These are phyloP conservation scores for Latheticus oryzae DNA, from an alignment of 2,888 invertebrate genomes.

Conservation along the genomic window DNA sequence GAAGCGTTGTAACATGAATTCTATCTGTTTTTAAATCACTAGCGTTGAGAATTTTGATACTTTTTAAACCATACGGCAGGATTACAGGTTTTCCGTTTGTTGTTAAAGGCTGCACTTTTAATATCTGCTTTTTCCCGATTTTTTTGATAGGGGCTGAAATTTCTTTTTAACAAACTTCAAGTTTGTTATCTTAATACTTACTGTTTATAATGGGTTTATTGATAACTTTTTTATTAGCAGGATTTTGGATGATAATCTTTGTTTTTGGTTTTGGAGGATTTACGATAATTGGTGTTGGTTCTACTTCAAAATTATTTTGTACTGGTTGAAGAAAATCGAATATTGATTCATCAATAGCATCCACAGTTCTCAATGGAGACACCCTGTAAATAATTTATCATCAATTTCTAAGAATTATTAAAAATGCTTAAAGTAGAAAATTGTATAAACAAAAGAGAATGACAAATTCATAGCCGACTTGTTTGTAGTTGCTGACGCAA, in stretches of 20 bases:
- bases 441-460: no score
- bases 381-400: constrained; percentile 37
- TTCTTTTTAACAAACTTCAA: background rate
- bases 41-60: constrained; percentile 79
- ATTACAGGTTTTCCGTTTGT: constrained; percentile 72
- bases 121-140: constrained; percentile 56
- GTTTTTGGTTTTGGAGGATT: constrained; percentile 52
- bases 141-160: constrained; percentile 53
- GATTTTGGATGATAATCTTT: constrained; percentile 60
- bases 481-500: no score
- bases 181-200: constrained; percentile 6
- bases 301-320: constrained; percentile 43
- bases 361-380: constrained; percentile 49
- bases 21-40: constrained; percentile 68
- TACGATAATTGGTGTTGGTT: constrained; percentile 37
- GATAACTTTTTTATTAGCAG: constrained; percentile 60
- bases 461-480: no score
- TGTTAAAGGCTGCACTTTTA: constrained; percentile 62
- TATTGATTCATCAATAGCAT: constrained; percentile 52
- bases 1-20: constrained; percentile 62
- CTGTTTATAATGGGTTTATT: constrained; percentile 57
- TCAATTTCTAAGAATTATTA: no score
- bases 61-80: constrained; percentile 79
- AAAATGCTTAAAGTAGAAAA: no score
- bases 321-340: constrained; percentile 52